Base-by-base conservation (phyloP, 2,797 vertebrate species). In the Threskiornis aethiopicus region DNA sequence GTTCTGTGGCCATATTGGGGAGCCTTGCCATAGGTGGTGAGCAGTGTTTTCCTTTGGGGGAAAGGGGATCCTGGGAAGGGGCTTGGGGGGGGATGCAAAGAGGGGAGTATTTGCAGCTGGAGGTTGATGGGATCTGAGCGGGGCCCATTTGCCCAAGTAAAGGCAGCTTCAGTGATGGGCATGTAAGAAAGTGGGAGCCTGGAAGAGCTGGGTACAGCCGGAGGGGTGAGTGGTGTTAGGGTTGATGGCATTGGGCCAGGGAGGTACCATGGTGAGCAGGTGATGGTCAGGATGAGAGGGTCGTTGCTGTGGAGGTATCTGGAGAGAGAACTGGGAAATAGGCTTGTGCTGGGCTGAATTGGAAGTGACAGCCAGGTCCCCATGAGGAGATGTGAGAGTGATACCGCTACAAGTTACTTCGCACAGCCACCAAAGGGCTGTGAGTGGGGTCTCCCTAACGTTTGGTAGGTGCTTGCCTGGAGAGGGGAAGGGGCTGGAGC, bases 61-160 rank as follows among this genome's bases (percentile, higher is more conserved):
- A 55, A 85, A 52, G 31, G 7, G 3, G 3, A 21, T 58, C 9
- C 31, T 62, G 33, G 33, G 19, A 59, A 49, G 26, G 17, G 39
- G 16, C n/a, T 37, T 61, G 17, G 9, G 83, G 46, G 7, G 70
- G 42, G 16, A 28, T 28, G 39, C 28, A 52, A 20, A 72, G 15
- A 39, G 15, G 15, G 18, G 24, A 62, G 2, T 42, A 13, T 62
- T 29, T 59, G 42, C 49, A 91, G 18, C 33, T 84, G 61, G 61
- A 78, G 24, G 9, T 10, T 52, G 41, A 24, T 42, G 35, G 35
- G 41, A 24, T 72, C 42, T 62, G 16, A 58, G 19, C 2, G 4
- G 31, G 20, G 15, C 33, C 15, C 5, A 0, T 65, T 52, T 58
- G 35, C 18, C 13, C 0, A 0, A 29, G 55, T 35, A 89, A 62